Base-by-base conservation (phyloP, 2,888 invertebrate species). In the Aricia artaxerxes region DNA sequence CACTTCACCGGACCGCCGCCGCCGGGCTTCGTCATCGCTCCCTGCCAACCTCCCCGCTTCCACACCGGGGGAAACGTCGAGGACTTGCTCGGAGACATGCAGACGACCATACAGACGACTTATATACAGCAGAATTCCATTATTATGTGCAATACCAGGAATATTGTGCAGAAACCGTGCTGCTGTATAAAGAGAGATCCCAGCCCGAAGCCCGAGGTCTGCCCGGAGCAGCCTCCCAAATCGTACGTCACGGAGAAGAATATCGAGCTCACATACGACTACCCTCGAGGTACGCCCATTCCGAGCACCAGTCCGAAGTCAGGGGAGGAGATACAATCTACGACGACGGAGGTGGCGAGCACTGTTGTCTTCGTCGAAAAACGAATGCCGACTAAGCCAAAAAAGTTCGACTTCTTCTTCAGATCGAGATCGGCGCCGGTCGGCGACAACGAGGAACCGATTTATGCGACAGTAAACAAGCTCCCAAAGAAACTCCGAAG, bases 41-140 rank as follows among this genome's bases (percentile, higher is more conserved):
- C 93, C 1, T 92, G 90, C 84, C 91, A 91, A 84, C 84, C 90
- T 0, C 92, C 91, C 78, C 87, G 92, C 69, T 95, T 95, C 87
- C 92, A 92, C 84, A 95, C 95, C 40, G 96, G 96, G 13, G 96
- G 96, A 0, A 97, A 97, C 85, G 91, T 97, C 69, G 97, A 97
- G 83, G 96, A 97, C 81, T 89, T 97, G 73, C 89, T 97, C 0
- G 96, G 96, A 80, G 97, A 97, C 81, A 96, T 97, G 6, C 96
- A 96, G 86, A 95, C 95, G 1, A 87, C 90, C 0, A 90, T 93
- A 82, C 93, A 93, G 80, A 92, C 94, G 2, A 94, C 94, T 1
- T 92, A 87, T 83, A 94, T 94, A 79, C 93, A 94, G 83, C 93
- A 94, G 82, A 94, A 95, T 83, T 94, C 94, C 0, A 92, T 94